Evolutionary conservation across 2,888 invertebrate genomes (phyloP), one percentile per base, ranked within the genome.

Genomic region (Tetranychus truncatus): DNA sequence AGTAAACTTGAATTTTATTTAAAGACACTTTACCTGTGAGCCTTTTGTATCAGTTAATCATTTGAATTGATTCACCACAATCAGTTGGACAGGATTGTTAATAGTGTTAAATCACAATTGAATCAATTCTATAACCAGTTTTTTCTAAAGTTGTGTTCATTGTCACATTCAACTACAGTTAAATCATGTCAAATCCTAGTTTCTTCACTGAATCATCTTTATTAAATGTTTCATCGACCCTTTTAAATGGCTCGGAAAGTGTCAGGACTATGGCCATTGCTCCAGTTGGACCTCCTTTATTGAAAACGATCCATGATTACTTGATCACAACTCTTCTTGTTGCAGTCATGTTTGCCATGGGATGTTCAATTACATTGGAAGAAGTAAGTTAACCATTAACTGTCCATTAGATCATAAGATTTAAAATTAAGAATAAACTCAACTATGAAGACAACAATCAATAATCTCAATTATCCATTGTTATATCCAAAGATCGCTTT

Each of bases 341-440:
- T 2, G 75, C 80, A 18, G 81, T 82, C 72, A 82, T 82, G 81
- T 80, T 81, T 66, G 80, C 81, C 11, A 81, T 81, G 81, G 82
- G 82, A n/a, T 80, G 81, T 71, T 80, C 80, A 6, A 80, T 81
- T 45, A 80, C 81, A 55, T 75, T 80, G 71, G 76, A 78, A 65
- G 79, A 79, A 75, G 79, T 79, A 71, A 76, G 77, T 77, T 45
- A 69, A 20, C 6, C 20, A 2, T 24, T 2, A 55, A 55, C 0
- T 55, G 55, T 55, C 15, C 15, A 21, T 46, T 15, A 8, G 24
- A 34, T 34, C 34, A 34, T 3, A 34, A 34, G 34, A 34, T 34
- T 34, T 34, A 34, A 3, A 34, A 4, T 18, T 66, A 6, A 66
- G 66, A 66, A n/a, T 18, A 66, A 66, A 20, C 20, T 66, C n/a